These are phyloP conservation scores for Oophaga pumilio DNA, from an alignment of 2,113 vertebrate species.

Conservation along the genomic window DNA sequence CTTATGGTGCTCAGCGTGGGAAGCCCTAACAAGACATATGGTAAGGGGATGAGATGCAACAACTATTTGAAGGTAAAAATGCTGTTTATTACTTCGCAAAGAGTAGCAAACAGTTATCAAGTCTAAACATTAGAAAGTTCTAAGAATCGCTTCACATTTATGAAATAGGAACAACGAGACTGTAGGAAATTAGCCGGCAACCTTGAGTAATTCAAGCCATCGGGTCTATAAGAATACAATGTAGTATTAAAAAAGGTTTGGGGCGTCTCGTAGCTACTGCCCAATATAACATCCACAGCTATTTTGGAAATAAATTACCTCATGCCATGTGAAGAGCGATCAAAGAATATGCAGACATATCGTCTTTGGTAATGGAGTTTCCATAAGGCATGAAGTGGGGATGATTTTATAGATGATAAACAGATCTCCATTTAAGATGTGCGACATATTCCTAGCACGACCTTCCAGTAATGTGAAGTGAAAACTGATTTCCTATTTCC, in stretches of 20 bases:
- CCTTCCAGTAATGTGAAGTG: neutral
- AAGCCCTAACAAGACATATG: too few species aligned
- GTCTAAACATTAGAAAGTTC: neutral
- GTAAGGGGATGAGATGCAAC: too few species aligned
- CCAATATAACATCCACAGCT: slow-evolving; percentile 7
- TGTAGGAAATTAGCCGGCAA: neutral
- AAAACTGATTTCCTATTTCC: neutral
- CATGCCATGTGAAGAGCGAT: neutral
- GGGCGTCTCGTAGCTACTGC: neutral
- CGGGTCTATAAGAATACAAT: neutral
- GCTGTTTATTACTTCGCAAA: too few species aligned
- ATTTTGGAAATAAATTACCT: slow-evolving; percentile 6
- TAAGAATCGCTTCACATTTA: neutral
- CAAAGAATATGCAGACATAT: neutral
- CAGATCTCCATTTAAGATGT: neutral
- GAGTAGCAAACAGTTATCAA: too few species aligned
- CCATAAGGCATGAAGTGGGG: neutral
- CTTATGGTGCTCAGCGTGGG: too few species aligned
- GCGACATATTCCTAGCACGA: neutral
- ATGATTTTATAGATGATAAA: slow-evolving; percentile 18
- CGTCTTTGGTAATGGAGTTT: neutral
- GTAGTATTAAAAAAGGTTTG: neutral
- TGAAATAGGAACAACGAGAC: neutral
- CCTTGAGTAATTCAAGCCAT: neutral
- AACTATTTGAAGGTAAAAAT: too few species aligned